Percentiles rank a stretch among this genome's conserved stretches.
Evolutionary conservation across 2,113 vertebrate genomes (phyloP).

Genomic region (Chaetodon trifascialis): DNA sequence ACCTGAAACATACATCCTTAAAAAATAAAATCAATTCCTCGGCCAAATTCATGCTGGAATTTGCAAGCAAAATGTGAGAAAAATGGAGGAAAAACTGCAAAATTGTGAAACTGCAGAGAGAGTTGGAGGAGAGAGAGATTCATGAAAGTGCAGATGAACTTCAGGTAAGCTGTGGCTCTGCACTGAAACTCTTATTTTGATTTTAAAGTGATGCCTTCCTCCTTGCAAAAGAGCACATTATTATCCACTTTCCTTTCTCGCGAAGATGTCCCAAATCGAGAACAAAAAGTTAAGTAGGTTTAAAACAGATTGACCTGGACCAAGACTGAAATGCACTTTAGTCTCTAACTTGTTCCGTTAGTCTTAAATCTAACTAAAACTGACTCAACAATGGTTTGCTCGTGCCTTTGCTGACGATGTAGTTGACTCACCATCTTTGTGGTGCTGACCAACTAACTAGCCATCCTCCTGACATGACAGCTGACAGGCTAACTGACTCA

Average conservation of each 20-base stretch:
- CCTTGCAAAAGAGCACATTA: not conserved
- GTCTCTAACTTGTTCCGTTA: not conserved
- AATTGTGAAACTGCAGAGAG: slow-evolving; percentile 2
- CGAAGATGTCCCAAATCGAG: not conserved
- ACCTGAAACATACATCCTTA: not conserved
- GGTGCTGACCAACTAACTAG: slow-evolving; percentile 42
- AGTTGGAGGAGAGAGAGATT: not conserved
- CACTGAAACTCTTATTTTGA: slow-evolving; percentile 1
- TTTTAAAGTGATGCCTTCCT: slow-evolving; percentile 16
- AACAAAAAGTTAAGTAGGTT: not conserved
- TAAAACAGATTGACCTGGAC: not conserved
- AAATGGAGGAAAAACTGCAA: not conserved
- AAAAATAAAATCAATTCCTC: not conserved
- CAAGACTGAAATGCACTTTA: not conserved
- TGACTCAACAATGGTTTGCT: slow-evolving; percentile 9
- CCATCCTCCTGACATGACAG: slow-evolving; percentile 37
- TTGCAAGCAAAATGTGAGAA: not conserved
- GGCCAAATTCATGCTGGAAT: slow-evolving; percentile 6
- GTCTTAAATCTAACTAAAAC: not conserved
- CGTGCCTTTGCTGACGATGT: not conserved
- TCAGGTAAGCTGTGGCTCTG: slow-evolving; percentile 13
- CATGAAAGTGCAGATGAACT: slow-evolving; percentile 1
- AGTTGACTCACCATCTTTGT: slow-evolving; percentile 28
- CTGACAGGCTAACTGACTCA: slow-evolving; percentile 43
- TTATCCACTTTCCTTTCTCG: not conserved